Conservation (phyloP, 2,797 vertebrate species). For the Helostoma temminkii region DNA sequence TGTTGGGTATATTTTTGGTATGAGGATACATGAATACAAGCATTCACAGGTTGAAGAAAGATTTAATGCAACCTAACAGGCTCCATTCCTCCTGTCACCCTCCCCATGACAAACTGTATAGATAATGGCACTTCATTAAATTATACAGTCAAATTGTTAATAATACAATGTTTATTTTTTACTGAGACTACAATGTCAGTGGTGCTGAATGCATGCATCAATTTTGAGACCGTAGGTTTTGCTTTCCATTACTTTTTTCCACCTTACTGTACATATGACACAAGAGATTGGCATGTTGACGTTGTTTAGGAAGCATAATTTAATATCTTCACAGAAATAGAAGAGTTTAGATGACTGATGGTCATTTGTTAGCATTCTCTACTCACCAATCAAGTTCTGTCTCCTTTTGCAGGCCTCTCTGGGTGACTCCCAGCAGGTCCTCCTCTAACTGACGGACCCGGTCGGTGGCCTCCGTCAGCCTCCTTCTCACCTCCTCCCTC, state of each 20-base stretch:
- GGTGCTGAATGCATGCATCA: not conserved
- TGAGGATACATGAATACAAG: too few relatives aligned
- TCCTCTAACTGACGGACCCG: constrained; percentile 94
- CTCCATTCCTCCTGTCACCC: too few relatives aligned
- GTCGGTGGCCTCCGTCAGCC: constrained; percentile 86
- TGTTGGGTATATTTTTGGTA: too few relatives aligned
- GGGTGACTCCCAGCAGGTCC: constrained; percentile 88
- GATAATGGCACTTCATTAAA: not conserved
- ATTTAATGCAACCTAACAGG: too few relatives aligned
- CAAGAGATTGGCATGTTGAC: too few relatives aligned
- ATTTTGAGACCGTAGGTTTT: not conserved
- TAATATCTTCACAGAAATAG: too few relatives aligned
- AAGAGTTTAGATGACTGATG: constrained; percentile 30
- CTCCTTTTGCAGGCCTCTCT: constrained; percentile 95
- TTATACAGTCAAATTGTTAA: too few relatives aligned
- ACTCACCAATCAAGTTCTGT: constrained; percentile 94
- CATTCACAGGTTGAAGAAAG: too few relatives aligned
- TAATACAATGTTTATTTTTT: not conserved
- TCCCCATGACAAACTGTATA: too few relatives aligned
- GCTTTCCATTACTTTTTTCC: not conserved
- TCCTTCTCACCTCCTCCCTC: constrained; percentile 90
- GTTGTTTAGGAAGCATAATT: too few relatives aligned
- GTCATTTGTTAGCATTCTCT: too few relatives aligned
- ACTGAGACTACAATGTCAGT: not conserved
- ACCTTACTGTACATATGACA: too few relatives aligned